Evolutionary conservation across 1,140 invertebrate genomes (phyloP), one percentile per base, ranked within the genome.

Genomic region (Magallana angulata): DNA sequence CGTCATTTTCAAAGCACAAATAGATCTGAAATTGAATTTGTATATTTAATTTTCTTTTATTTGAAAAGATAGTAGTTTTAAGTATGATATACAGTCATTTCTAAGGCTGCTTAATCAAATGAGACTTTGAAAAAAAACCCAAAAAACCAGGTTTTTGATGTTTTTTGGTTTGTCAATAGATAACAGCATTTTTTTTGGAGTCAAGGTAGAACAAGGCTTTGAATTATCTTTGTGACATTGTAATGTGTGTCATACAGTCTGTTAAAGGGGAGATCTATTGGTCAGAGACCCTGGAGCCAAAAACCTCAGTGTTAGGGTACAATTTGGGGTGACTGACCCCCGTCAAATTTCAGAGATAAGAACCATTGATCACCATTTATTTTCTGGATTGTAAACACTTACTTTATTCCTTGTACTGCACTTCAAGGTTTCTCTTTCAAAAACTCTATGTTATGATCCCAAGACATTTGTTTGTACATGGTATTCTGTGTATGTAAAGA

Each of bases 391-490:
- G 68, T 76, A 76, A 76, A 76, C 60, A 62, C 68, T 76, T 30
- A 36, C 24, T 30, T 48, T 5, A 76, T 76, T 76, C 68, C 24
- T 36, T 62, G 14, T 12, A 62, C 60, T 2, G 60, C 11, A 62
- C 60, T 76, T 76, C 18, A 76, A 76, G 68, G 68, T 76, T 76
- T 24, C 36, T 76, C 24, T 24, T 76, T 76, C 9, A 76, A 30
- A 30, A 76, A 12, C 14, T 18, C 36, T 76, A 76, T 76, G 68
- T 48, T 76, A 11, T 76, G 68, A 76, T 76, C 24, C 36, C 30
- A 18, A 76, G 24, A 36, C 36, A 9, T 24, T 76, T 76, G 68
- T 76, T 76, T 76, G 24, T 24, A 76, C 68, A 76, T 30, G 68
- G 30, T 30, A 30, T 76, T 18, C 7, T 76, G 36, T 76, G 68